These are phyloP conservation scores for Pogonomyrmex barbatus DNA, from an alignment of 1,140 invertebrate genomes.

Conservation along the genomic window DNA sequence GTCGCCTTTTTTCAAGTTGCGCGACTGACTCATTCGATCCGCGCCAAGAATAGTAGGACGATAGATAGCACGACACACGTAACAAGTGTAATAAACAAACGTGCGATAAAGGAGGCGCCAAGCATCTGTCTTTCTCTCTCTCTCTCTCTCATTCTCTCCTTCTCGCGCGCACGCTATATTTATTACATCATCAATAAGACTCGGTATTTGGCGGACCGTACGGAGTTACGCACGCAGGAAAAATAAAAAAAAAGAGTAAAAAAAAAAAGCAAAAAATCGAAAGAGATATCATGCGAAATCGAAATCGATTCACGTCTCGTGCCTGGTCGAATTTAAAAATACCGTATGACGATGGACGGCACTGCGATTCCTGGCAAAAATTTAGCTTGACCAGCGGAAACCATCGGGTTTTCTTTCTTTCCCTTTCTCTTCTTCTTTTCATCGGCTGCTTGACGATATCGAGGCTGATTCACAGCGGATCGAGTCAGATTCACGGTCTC, in stretches of 20 bases:
- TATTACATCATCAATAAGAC: constrained; percentile 34
- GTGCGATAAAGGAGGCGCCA: constrained; percentile 45
- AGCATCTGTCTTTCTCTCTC: not conserved
- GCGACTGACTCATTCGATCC: constrained; percentile 59
- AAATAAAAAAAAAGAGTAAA: not conserved
- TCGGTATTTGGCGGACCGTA: not conserved
- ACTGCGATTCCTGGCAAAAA: not conserved
- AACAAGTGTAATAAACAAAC: constrained; percentile 72
- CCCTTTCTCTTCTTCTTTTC: not conserved
- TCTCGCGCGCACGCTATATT: not conserved
- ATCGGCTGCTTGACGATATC: not conserved
- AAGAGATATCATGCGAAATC: not conserved
- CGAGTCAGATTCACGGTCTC: not conserved
- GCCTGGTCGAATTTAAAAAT: constrained; percentile 28
- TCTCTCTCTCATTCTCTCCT: not conserved
- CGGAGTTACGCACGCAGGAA: not conserved
- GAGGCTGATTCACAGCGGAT: not conserved
- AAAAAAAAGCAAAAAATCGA: not conserved
- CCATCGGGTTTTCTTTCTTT: not conserved
- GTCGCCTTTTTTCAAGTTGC: constrained; percentile 38
- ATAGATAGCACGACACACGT: constrained; percentile 62
- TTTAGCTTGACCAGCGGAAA: not conserved
- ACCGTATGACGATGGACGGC: not conserved
- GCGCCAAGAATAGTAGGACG: constrained; percentile 68
- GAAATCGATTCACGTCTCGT: not conserved